Base-by-base conservation (phyloP, 2,888 invertebrate species). In the Ophioninae sp. region DNA sequence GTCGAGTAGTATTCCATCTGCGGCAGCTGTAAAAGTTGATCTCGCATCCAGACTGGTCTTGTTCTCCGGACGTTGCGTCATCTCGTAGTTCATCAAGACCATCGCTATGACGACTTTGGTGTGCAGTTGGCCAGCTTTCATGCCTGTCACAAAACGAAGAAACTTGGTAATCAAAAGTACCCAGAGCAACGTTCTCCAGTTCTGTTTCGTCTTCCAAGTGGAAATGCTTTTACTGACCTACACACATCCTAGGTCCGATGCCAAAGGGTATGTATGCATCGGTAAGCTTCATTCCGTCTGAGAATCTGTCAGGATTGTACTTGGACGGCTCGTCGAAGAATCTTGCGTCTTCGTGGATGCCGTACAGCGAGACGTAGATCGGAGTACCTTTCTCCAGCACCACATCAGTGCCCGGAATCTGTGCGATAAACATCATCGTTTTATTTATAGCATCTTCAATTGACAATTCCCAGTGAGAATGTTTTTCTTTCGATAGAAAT, bases 231-330 rank as follows among this genome's bases (percentile, higher is more conserved):
- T 50, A 50, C 50, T 81, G 82, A 89, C 90, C 90, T 30, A 89
- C 87, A 85, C 91, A 92, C 90, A 88, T 91, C 81, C 84, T 89
- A 81, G 86, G 91, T 78, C 87, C 89, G 17, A 86, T 88, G 0
- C 91, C 91, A 70, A 91, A 91, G 0, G 92, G 90, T 57, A 92
- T 91, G 50, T 90, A 92, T 17, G 90, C 90, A 59, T 91, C 89
- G 17, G 88, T 76, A n/a, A 89, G 73, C 41, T 85, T 81, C 3
- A 59, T 85, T n/a, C 88, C 89, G 0, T 90, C 88, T 2, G 82
- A 77, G 68, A 89, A 90, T 85, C 91, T 87, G 6, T 90, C 90
- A 3, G 91, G 91, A 82, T 91, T 87, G 78, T 81, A 92, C 8
- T 76, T 79, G 61, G 85, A 68, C 0, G 90, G 90, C 20, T 88